phyloP scores from a whole-genome alignment of 1,140 invertebrate species.

The Heliconius himera region DNA sequence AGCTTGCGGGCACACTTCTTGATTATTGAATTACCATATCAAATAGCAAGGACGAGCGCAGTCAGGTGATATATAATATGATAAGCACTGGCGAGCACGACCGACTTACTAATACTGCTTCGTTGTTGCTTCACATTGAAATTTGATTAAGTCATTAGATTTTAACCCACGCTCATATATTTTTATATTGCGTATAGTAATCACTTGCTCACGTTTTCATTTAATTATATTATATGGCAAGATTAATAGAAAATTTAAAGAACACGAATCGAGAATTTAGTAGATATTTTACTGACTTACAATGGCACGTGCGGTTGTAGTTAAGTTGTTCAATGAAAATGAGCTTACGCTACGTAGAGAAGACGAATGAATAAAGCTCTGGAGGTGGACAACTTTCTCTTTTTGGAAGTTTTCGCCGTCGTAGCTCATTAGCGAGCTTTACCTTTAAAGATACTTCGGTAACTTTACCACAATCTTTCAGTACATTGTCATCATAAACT shows the following conservation, averaged over 20 bases:
- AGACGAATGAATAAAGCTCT: constrained; percentile 58
- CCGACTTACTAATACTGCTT: constrained; percentile 54
- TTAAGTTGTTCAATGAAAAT: constrained; percentile 38
- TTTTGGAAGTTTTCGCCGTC: constrained; percentile 45
- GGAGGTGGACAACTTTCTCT: constrained; percentile 75
- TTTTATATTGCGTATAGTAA: constrained; percentile 53
- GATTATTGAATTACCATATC: constrained; percentile 69
- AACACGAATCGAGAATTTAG: neutral
- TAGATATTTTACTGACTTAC: constrained; percentile 17
- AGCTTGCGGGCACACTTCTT: constrained; percentile 60
- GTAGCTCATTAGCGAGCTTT: constrained; percentile 33
- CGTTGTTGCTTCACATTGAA: constrained; percentile 52
- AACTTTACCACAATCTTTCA: too few species aligned
- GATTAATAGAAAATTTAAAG: neutral
- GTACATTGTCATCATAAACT: too few species aligned
- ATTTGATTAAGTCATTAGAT: constrained; percentile 38
- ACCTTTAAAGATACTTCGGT: neutral
- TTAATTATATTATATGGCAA: neutral
- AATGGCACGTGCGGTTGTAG: constrained; percentile 33
- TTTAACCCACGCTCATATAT: constrained; percentile 48
- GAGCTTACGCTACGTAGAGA: constrained; percentile 41
- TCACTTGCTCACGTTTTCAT: constrained; percentile 44
- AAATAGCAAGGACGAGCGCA: constrained; percentile 67
- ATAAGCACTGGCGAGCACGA: constrained; percentile 69
- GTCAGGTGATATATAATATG: constrained; percentile 72